Evolutionary conservation across 2,113 vertebrate species (phyloP).

Genomic region (Bagarius yarrelli): DNA sequence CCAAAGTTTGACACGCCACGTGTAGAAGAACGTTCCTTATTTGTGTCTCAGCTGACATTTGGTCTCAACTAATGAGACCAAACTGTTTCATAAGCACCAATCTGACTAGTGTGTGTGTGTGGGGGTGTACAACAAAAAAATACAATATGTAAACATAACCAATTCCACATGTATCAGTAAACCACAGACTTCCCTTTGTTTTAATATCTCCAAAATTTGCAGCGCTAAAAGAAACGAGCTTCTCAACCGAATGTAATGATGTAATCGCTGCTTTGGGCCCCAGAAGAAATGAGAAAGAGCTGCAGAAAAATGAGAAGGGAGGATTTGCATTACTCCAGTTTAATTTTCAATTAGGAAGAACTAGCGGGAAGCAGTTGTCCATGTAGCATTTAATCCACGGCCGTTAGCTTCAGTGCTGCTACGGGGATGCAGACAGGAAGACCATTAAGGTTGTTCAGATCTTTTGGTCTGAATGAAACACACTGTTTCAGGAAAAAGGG

Average conservation of each 20-base stretch:
- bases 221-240: conserved; percentile 27
- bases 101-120: neutral
- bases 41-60: neutral
- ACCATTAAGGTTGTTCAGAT: neutral
- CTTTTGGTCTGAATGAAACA: neutral
- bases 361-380: conserved; percentile 21
- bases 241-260: conserved; percentile 51
- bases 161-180: conserved; percentile 42
- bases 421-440: conserved; percentile 53
- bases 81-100: neutral
- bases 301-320: conserved; percentile 24
- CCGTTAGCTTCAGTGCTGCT: neutral
- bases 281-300: conserved; percentile 18
- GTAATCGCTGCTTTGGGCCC: conserved; percentile 47
- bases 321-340: conserved; percentile 41
- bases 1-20: neutral
- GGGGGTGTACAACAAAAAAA: too few relatives aligned
- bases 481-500: too few relatives aligned
- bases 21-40: neutral
- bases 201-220: conserved; percentile 45
- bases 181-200: conserved; percentile 40
- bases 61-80: neutral
- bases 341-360: conserved; percentile 46
- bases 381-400: neutral
- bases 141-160: too few relatives aligned